A percentile compares a stretch with the other conserved stretches of the same genome.
Conservation (phyloP, 2,113 vertebrate genomes). For the Silurus glanis region DNA sequence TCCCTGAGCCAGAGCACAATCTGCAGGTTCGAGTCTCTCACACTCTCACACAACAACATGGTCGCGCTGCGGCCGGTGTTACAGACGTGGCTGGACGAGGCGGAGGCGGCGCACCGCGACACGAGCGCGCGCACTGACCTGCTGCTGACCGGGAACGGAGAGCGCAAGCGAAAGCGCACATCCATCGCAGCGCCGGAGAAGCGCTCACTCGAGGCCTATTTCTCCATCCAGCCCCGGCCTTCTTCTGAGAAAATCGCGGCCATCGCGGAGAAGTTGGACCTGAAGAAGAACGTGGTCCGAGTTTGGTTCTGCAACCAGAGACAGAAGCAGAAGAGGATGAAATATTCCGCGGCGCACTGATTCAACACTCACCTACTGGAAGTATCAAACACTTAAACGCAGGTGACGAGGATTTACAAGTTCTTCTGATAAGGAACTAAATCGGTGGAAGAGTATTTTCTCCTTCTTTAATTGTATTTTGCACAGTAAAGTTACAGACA, state of each 20-base stretch:
- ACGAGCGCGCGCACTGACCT: slow-evolving; percentile 84
- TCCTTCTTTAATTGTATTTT: slow-evolving; percentile 14
- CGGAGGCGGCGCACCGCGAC: slow-evolving; percentile 94
- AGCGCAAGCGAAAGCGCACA: slow-evolving; percentile 92
- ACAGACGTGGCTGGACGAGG: slow-evolving; percentile 97
- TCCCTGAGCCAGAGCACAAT: slow-evolving; percentile 99
- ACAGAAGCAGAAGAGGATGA: slow-evolving; percentile 99
- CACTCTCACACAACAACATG: slow-evolving; percentile 99
- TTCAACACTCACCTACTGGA: not conserved
- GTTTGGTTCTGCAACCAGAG: slow-evolving; percentile 99
- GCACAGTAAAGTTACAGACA: slow-evolving; percentile 13
- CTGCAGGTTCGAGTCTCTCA: slow-evolving; percentile 97
- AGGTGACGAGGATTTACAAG: slow-evolving; percentile 68
- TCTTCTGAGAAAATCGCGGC: slow-evolving; percentile 98
- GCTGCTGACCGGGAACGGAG: slow-evolving; percentile 76
- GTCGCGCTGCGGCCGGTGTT: slow-evolving; percentile 96
- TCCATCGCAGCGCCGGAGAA: slow-evolving; percentile 97
- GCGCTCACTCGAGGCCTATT: slow-evolving; percentile 94
- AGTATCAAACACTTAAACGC: slow-evolving; percentile 43
- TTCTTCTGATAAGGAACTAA: not conserved
- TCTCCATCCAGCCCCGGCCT: slow-evolving; percentile 93
- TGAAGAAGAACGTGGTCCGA: slow-evolving; percentile 98
- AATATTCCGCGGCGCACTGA: slow-evolving; percentile 88
- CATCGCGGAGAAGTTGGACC: slow-evolving; percentile 96
- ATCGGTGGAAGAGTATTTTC: not conserved